Percentiles rank a stretch among this genome's conserved stretches.
Evolutionary conservation across 1,140 invertebrate species (phyloP).

Genomic region (Phortica variegata): DNA sequence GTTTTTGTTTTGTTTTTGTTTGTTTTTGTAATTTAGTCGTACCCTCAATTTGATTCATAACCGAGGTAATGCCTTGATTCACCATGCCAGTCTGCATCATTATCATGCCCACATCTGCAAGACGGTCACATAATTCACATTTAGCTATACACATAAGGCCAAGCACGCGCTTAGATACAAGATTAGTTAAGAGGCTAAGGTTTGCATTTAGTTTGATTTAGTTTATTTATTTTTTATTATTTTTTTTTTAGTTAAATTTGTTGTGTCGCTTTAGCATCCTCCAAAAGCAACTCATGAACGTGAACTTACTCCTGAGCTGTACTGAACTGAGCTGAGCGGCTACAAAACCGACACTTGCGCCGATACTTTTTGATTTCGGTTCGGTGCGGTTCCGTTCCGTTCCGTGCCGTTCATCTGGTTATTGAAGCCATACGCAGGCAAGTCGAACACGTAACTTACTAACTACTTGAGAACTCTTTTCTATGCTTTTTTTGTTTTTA

Average conservation of each 20-base stretch:
- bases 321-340: too few relatives aligned
- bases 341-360: too few relatives aligned
- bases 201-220: too few relatives aligned
- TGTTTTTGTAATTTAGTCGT: slow-evolving; percentile 58
- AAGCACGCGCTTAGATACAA: slow-evolving; percentile 14
- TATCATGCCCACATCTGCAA: slow-evolving; percentile 93
- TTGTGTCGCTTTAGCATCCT: too few relatives aligned
- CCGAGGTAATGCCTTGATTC: slow-evolving; percentile 75
- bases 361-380: too few relatives aligned
- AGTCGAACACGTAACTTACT: slow-evolving; percentile 35
- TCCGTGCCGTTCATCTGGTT: slow-evolving; percentile 9
- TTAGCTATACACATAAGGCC: slow-evolving; percentile 24
- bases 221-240: too few relatives aligned
- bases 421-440: slow-evolving; percentile 38
- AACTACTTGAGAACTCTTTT: slow-evolving; percentile 46
- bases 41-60: slow-evolving; percentile 77
- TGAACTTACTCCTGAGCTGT: too few relatives aligned
- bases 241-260: too few relatives aligned
- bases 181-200: not conserved
- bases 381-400: too few relatives aligned
- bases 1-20: slow-evolving; percentile 27
- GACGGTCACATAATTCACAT: slow-evolving; percentile 34
- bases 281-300: too few relatives aligned
- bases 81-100: slow-evolving; percentile 92
- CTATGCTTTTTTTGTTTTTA: slow-evolving; percentile 32